Evolutionary conservation across 2,888 invertebrate species (phyloP), one percentile per base, ranked within the genome.

Genomic region (Drosophila conformis): DNA sequence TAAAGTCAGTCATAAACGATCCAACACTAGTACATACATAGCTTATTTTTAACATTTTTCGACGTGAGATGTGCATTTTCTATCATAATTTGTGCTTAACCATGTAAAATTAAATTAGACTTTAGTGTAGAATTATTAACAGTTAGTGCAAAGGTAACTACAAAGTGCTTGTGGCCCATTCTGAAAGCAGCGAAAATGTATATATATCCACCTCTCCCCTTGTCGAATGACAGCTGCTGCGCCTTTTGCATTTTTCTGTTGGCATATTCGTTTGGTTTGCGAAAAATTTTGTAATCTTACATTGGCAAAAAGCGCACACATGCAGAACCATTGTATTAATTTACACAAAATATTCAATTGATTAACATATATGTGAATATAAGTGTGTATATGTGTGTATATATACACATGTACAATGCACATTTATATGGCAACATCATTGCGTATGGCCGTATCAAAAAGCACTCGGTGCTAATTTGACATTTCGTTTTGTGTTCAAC

Each of bases 41-140:
- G 83, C 82, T 83, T 83, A 83, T 84, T 83, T 83, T 83, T 83
- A 85, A 81, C 76, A 85, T 76, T 86, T 86, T 86, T 83, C 83
- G 87, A 73, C 73, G 86, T 83, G 80, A 82, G 83, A 86, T 84
- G 82, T 85, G 87, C 85, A 85, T 85, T 85, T 87, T 85, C 80
- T 82, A 87, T 82, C 65, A 82, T 78, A 84, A 73, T 87, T 80
- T 75, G 84, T 85, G 87, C 84, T 87, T 87, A 84, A 84, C 70
- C 80, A 87, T 87, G 85, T 87, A 85, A 87, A 87, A 75, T 82
- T 75, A 73, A 82, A 85, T 82, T 85, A 85, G 85, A 59, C 49
- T 59, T 68, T 87, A 85, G 87, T 82, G 70, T 82, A 87, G 83
- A 75, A 78, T 71, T 72, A 81, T 78, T 81, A 73, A 80, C 74